Percentiles rank a stretch among this genome's conserved stretches.
Conservation (phyloP, 2,113 vertebrate genomes). For the Addax nasomaculatus region DNA sequence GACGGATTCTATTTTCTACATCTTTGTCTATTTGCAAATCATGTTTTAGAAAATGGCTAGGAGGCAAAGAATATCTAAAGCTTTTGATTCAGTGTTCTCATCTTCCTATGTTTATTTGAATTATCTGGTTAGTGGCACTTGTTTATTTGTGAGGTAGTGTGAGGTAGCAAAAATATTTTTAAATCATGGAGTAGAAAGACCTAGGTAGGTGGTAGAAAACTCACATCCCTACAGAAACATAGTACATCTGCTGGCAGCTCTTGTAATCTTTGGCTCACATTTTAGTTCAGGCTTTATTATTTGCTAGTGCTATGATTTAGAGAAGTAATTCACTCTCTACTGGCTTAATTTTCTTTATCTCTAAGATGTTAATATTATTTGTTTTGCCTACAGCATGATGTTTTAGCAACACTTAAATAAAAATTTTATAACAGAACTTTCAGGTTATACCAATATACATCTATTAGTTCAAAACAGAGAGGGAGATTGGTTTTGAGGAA, state of each 20-base stretch:
- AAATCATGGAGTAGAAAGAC: not conserved
- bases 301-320: not conserved
- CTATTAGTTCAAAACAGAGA: not conserved
- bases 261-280: not conserved
- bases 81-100: not conserved
- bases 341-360: slow-evolving; percentile 1
- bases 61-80: not conserved
- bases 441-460: not conserved
- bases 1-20: not conserved
- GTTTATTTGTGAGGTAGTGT: not conserved
- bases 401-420: not conserved
- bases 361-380: not conserved
- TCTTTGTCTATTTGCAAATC: not conserved
- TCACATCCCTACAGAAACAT: not conserved
- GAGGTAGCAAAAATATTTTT: not conserved
- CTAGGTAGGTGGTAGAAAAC: not conserved
- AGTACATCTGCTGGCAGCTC: not conserved
- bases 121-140: not conserved
- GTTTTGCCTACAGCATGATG: not conserved
- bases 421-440: not conserved
- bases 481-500: not conserved
- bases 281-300: not conserved
- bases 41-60: not conserved
- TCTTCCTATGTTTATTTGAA: not conserved
- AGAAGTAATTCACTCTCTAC: not conserved